Base-by-base conservation (phyloP, 2,113 vertebrate genomes). In the Megaceryle torquata region DNA sequence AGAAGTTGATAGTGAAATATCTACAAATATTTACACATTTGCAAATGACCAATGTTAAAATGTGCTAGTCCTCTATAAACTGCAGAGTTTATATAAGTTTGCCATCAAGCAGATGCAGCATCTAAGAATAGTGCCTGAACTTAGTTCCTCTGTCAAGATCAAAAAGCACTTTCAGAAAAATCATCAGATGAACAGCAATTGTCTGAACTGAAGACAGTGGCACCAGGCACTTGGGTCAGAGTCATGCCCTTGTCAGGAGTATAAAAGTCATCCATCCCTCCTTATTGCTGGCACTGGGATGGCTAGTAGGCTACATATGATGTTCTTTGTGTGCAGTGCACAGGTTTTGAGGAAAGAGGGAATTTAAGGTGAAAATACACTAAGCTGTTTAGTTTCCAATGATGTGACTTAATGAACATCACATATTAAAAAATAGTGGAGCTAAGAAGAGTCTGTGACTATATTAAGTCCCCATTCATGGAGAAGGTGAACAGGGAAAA, bases 221-320 rank as follows among this genome's bases (percentile, higher is more conserved):
- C 46, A 33, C 10, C 13, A 72, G 28, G 24, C 24, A 65, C 15
- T 16, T 57, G 50, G 31, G 10, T 86, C 41, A 67, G 78, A 79
- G 22, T 54, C 0, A 1, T 37, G 20, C 6, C 16, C 13, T 22
- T 8, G 16, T 82, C 39, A 10, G 22, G 9, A 57, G 2, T 41
- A 20, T 4, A 11, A 13, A 84, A 59, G 20, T 60, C 26, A 15
- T 13, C 11, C 9, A 6, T 9, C 11, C 37, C 9, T 59, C 61
- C 39, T 60, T 39, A 31, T 3, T 29, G 13, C 8, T 86, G 43
- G 4, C 25, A 28, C 5, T 29, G 9, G 9, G 18, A 8, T 46
- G 25, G 25, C 4, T 37, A 14, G 11, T 33, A 68, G 33, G 13
- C 10, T 46, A 31, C 6, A 3, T 60, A 1, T 11, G n/a, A 15